Base-by-base conservation (phyloP, 2,797 vertebrate species). In the Lacerta viridis region DNA sequence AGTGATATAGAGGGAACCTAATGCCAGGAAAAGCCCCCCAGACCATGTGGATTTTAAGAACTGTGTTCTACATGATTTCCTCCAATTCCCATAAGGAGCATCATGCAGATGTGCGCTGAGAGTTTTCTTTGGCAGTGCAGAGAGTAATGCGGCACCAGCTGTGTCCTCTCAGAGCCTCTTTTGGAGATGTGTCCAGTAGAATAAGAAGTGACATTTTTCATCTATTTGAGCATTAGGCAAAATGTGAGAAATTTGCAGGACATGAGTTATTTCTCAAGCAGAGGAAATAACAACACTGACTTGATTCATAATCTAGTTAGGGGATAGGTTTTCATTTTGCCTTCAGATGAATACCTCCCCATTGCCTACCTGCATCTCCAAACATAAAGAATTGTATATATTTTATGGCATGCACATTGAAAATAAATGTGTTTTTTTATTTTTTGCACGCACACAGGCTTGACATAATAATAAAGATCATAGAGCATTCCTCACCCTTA, bases 181-280 rank as follows among this genome's bases (percentile, higher is more conserved):
- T 50, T 68, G n/a, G 69, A 89, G 41, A 85, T 55, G 27, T 85
- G 83, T 85, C 77, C 69, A 80, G 41, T 23, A 74, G 55, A 85
- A 89, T 85, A 80, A 75, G 78, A 89, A 89, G 77, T 81, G 83
- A 81, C 83, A 80, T 64, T 89, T 79, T 76, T 89, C 77, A 89
- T 85, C 59, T 89, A 80, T 75, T 41, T 75, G n/a, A 29, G 27
- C 78, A 80, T 89, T 50, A 89, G 69, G 55, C 41, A 75, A 81
- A 75, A 85, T 75, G n/a, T 75, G 88, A 80, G n/a, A 80, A 46
- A 43, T 66, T 2, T 46, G 41, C 55, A 39, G n/a, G 74, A 89
- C 33, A 55, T 7, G 59, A 66, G 17, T 85, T 66, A 39, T 33
- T 89, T 66, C 68, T 81, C 39, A 76, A 85, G 50, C 68, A 66